These are phyloP conservation scores for Caenorhabditis plicata DNA, from an alignment of 2,888 invertebrate genomes.

Conservation along the genomic window DNA sequence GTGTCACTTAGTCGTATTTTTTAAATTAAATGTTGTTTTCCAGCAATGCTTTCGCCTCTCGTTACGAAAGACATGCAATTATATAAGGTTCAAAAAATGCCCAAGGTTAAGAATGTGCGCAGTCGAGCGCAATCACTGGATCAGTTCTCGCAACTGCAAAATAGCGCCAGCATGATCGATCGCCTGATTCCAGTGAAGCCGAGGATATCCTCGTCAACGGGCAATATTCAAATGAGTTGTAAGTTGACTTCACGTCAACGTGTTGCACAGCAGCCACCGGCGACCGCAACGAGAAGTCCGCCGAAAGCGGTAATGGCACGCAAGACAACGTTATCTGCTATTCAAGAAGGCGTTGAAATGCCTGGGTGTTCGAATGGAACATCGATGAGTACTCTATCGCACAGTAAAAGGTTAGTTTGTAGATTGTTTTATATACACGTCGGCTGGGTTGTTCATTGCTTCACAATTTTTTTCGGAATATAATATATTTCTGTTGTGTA, in stretches of 20 bases:
- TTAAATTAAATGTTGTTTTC: not conserved
- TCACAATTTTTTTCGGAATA: no score
- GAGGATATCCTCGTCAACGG: conserved; percentile 36
- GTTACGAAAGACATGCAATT: conserved; percentile 58
- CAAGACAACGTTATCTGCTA: conserved; percentile 46
- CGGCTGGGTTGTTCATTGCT: no score
- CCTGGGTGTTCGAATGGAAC: conserved; percentile 3
- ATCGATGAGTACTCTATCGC: conserved; percentile 6
- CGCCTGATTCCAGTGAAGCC: conserved; percentile 35
- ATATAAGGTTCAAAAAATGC: conserved; percentile 48
- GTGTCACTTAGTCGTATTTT: not conserved
- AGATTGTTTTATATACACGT: not conserved
- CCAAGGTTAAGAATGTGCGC: conserved; percentile 53
- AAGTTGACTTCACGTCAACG: conserved; percentile 4
- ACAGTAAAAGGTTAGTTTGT: conserved; percentile 17
- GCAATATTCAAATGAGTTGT: conserved; percentile 33
- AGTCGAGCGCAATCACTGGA: conserved; percentile 55
- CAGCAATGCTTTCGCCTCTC: conserved; percentile 54
- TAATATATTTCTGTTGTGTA: no score
- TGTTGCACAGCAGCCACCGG: not conserved
- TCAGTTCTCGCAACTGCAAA: conserved; percentile 42
- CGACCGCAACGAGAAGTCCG: conserved; percentile 21
- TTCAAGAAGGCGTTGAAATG: conserved; percentile 56
- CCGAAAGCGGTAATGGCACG: conserved; percentile 37
- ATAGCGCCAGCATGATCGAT: conserved; percentile 17